These are phyloP conservation scores for Actinostola sp. DNA, from an alignment of 92 coral and sea anemone genomes.

Conservation along the genomic window DNA sequence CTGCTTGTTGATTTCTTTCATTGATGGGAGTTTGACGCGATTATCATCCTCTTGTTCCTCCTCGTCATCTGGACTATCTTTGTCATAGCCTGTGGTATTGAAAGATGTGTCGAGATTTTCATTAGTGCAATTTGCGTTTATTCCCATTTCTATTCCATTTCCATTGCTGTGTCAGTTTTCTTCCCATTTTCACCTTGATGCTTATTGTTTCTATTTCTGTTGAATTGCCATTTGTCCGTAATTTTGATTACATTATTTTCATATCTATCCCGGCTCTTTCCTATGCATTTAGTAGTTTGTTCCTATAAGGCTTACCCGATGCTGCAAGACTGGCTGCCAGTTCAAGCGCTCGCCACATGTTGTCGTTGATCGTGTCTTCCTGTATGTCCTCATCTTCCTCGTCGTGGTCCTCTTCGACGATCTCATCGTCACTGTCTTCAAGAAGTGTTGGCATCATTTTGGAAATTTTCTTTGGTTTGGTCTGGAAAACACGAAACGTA, in stretches of 20 bases:
- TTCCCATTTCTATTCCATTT: no score
- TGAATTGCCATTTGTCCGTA: no score
- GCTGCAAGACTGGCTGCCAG: constrained; percentile 49
- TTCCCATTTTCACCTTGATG: neutral
- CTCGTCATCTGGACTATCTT: constrained; percentile 44
- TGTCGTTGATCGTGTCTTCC: neutral
- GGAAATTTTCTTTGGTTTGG: neutral
- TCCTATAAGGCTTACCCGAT: constrained; percentile 37
- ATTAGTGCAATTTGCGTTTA: neutral
- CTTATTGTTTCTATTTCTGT: neutral
- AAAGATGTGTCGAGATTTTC: neutral
- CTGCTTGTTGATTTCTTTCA: constrained; percentile 42
- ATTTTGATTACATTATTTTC: no score
- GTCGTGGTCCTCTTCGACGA: constrained; percentile 33
- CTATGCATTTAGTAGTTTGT: no score
- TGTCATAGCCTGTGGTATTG: constrained; percentile 47
- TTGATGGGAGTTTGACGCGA: constrained; percentile 33
- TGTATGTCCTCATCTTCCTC: neutral
- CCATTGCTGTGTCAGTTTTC: neutral
- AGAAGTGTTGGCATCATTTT: neutral
- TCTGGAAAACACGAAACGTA: no score
- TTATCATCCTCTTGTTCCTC: constrained; percentile 30
- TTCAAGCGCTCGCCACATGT: constrained; percentile 50
- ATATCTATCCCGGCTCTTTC: no score
- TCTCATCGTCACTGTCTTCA: neutral